Evolutionary conservation across 2,113 vertebrate genomes (phyloP), one percentile per base, ranked within the genome.

Genomic region (Plecturocebus donacophilus): DNA sequence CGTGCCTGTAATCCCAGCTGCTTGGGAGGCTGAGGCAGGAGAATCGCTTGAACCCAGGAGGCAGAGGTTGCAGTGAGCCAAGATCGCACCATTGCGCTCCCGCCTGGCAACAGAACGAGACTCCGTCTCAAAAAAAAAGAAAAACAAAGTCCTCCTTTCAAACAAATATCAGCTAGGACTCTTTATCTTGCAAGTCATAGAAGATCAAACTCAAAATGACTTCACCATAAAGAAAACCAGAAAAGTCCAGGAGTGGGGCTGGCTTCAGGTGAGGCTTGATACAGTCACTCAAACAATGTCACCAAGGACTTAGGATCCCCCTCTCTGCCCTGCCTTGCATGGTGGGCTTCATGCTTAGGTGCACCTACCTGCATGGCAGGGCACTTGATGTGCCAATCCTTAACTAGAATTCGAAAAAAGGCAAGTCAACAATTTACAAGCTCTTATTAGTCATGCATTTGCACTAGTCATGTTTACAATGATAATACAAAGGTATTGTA

Each of bases 331-430:
- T 30, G 4, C 20, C 2, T 25, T 54, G 58, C 8, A 2, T 3
- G 14, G 16, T 9, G 21, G 11, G 52, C 16, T 4, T 40, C n/a
- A 4, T 45, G 21, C 47, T 45, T 47, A 45, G 25, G 73, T 25
- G 8, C 71, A 68, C 66, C 66, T 68, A 68, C 30, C 66, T 68
- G 32, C 66, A 16, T 68, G 66, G 13, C 66, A 68, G 30, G 16
- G 13, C 32, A 68, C 66, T 35, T 35, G 66, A 40, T 38, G n/a
- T 64, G 12, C 61, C 30, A 13, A 14, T 32, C 12, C 30, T 64
- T 64, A 64, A 32, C 99, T 99, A 27, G 58, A 98, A 98, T 97
- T 32, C 84, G 81, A 76, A 98, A 82, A 32, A 91, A 88, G 54
- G 92, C 70, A 93, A 80, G 40, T 80, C 58, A 56, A 16, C 35